Evolutionary conservation across 37 sponge, comb jelly and placozoan genomes (phyloP).

Genomic region (Spongilla lacustris): DNA sequence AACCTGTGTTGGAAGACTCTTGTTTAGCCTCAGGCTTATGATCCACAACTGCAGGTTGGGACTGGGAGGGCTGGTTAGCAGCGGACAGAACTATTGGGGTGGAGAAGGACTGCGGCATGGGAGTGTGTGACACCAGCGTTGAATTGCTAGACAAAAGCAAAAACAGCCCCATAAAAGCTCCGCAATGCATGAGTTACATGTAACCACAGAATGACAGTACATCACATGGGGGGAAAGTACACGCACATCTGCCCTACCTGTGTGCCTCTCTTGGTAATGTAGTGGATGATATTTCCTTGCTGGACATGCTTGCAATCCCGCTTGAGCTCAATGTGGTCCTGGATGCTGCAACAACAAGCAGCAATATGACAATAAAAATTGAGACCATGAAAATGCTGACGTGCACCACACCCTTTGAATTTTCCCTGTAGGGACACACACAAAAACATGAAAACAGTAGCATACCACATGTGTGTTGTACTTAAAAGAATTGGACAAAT

Average conservation of each 20-base stretch:
- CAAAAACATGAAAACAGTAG: too few relatives aligned
- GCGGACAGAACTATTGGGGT: neutral
- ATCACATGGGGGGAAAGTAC: neutral
- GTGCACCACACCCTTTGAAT: too few relatives aligned
- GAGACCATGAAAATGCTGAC: too few relatives aligned
- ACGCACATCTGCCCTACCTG: neutral
- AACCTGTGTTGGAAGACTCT: neutral
- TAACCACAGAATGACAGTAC: neutral
- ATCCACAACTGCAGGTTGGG: neutral
- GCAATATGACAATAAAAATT: neutral
- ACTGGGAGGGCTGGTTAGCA: neutral
- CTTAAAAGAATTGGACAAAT: too few relatives aligned
- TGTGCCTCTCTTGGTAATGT: conserved; percentile 3
- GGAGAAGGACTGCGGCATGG: neutral
- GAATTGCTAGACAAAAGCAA: neutral
- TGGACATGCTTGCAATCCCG: conserved; percentile 54
- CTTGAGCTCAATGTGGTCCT: conserved; percentile 38
- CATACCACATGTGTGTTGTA: too few relatives aligned
- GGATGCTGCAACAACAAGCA: neutral
- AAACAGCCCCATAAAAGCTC: neutral
- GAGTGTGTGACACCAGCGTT: neutral
- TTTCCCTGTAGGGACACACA: too few relatives aligned
- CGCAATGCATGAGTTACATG: too few relatives aligned
- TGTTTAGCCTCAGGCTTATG: neutral
- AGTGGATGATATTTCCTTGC: neutral